Evolutionary conservation across 2,888 invertebrate genomes (phyloP).

Genomic region (Trachelus stipa): DNA sequence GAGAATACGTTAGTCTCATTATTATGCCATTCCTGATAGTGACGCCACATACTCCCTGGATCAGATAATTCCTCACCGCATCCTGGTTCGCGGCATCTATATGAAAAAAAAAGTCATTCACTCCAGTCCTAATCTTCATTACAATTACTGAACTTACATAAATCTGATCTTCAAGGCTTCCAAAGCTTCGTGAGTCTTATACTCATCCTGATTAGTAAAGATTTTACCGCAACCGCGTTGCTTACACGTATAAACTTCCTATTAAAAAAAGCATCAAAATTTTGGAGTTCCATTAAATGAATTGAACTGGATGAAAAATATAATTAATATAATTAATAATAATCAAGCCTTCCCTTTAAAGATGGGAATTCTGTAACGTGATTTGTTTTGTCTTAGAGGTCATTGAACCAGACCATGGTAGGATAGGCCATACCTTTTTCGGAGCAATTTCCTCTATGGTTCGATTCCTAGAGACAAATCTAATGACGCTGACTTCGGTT

Average conservation of each 20-base stretch:
- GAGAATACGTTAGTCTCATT: conserved; percentile 60
- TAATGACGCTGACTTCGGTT: conserved; percentile 63
- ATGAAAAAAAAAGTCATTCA: background rate
- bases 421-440: conserved; percentile 55
- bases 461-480: conserved; percentile 63
- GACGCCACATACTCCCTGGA: conserved; percentile 65
- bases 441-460: conserved; percentile 64
- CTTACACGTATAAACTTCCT: conserved; percentile 63
- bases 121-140: background rate
- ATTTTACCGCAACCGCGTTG: conserved; percentile 63
- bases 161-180: conserved; percentile 62
- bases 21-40: conserved; percentile 64
- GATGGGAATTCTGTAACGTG: conserved; percentile 9
- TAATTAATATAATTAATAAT: too few relatives aligned
- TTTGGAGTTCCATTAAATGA: conserved; percentile 2
- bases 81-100: conserved; percentile 62
- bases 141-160: conserved; percentile 46
- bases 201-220: conserved; percentile 63
- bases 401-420: conserved; percentile 48
- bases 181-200: conserved; percentile 59
- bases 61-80: conserved; percentile 63
- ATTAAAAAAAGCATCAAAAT: conserved; percentile 24
- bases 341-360: background rate
- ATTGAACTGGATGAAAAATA: background rate
- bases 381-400: conserved; percentile 64